phyloP scores from a whole-genome alignment of 1,140 invertebrate species.

The Zaprionus vittiger region DNA sequence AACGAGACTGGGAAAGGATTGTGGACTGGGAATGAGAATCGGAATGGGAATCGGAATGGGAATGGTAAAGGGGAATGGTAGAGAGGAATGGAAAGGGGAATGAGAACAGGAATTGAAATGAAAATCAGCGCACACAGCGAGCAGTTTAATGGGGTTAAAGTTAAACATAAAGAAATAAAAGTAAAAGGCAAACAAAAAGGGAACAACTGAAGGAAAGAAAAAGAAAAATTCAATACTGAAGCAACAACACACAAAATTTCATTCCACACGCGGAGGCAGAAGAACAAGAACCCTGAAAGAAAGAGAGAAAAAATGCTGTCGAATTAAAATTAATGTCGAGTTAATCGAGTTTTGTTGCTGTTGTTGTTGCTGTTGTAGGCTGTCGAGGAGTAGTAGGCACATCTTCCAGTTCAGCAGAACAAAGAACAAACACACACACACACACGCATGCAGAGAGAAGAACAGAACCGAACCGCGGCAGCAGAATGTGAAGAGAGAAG shows the following conservation, averaged over 20 bases:
- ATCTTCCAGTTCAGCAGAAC: constrained; percentile 55
- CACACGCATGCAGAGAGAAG: constrained; percentile 10
- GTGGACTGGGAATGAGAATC: neutral
- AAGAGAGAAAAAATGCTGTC: constrained; percentile 57
- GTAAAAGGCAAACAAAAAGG: constrained; percentile 38
- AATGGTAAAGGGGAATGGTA: neutral
- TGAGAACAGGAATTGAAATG: constrained; percentile 28
- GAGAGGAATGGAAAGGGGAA: constrained; percentile 2
- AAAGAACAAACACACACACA: constrained; percentile 53
- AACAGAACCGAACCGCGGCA: constrained; percentile 19
- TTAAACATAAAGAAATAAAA: constrained; percentile 46
- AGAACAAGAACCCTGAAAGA: constrained; percentile 29
- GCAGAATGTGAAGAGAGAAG: constrained; percentile 9
- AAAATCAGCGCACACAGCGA: constrained; percentile 42
- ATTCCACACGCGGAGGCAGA: constrained; percentile 3
- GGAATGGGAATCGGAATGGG: neutral
- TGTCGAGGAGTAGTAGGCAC: constrained; percentile 48
- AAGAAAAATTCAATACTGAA: constrained; percentile 43
- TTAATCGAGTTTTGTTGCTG: constrained; percentile 81
- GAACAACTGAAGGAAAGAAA: constrained; percentile 25
- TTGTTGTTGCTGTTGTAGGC: constrained; percentile 25
- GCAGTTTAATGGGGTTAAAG: constrained; percentile 56
- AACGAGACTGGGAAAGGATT: constrained; percentile 17
- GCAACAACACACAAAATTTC: constrained; percentile 48
- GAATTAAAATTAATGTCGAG: constrained; percentile 83